phyloP scores from a whole-genome alignment of 2,797 vertebrate species.

The Chelon auratus region DNA sequence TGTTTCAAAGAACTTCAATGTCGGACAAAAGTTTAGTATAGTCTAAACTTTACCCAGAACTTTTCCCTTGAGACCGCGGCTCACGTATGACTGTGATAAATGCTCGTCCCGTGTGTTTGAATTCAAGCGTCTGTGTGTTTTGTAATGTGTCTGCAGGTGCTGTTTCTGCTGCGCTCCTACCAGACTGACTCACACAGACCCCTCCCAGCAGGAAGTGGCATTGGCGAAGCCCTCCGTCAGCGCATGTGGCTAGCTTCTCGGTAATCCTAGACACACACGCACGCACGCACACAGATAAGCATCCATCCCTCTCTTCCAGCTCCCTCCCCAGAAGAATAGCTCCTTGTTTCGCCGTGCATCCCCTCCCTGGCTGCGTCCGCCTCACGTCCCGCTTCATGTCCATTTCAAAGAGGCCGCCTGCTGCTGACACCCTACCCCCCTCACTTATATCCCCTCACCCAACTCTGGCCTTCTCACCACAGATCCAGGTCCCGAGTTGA shows the following conservation, averaged over 20 bases:
- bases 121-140: conserved; percentile 29
- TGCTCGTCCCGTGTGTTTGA: not conserved
- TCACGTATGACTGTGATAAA: conserved; percentile 3
- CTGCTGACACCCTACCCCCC: conserved; percentile 37
- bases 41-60: too few relatives aligned
- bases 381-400: conserved; percentile 64
- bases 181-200: conserved; percentile 87
- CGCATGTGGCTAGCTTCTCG: conserved; percentile 93
- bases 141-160: conserved; percentile 84
- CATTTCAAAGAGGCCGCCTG: conserved; percentile 80
- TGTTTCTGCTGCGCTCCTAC: conserved; percentile 91
- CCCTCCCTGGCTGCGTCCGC: conserved; percentile 66
- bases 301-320: conserved; percentile 51
- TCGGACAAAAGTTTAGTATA: too few relatives aligned
- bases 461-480: conserved; percentile 50
- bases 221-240: conserved; percentile 82
- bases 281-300: conserved; percentile 63
- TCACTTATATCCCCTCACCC: conserved; percentile 5
- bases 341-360: conserved; percentile 66
- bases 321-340: conserved; percentile 72
- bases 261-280: conserved; percentile 79
- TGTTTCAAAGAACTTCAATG: too few relatives aligned
- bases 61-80: not conserved
- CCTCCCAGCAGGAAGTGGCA: conserved; percentile 82
- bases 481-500: conserved; percentile 62